phyloP scores from a whole-genome alignment of 2,113 vertebrate species.

The Brachionichthys hirsutus region DNA sequence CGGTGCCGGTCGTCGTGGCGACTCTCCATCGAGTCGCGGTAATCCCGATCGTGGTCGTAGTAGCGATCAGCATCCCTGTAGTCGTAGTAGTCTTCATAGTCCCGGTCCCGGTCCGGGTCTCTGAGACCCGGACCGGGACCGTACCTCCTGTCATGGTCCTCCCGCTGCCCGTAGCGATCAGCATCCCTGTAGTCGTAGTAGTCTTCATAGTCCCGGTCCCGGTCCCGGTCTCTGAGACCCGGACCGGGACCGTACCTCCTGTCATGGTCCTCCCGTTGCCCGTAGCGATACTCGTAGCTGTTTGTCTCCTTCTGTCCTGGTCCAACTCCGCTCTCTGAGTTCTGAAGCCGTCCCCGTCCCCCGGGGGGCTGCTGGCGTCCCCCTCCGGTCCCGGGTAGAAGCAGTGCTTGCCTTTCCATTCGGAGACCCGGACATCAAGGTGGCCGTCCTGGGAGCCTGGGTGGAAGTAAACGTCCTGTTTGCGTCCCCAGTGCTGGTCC shows the following conservation, averaged over 20 bases:
- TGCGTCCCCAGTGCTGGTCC: constrained; percentile 51
- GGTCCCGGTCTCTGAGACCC: too few species aligned
- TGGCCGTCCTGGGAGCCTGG: constrained; percentile 73
- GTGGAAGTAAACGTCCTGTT: constrained; percentile 68
- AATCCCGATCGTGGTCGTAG: constrained; percentile 33
- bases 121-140: not conserved
- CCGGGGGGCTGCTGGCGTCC: constrained; percentile 42
- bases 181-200: too few species aligned
- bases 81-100: constrained; percentile 38
- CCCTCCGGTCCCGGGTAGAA: constrained; percentile 75
- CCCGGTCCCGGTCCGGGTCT: constrained; percentile 39
- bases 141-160: constrained; percentile 51
- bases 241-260: constrained; percentile 23
- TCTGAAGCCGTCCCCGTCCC: constrained; percentile 37
- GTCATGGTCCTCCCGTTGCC: constrained; percentile 53
- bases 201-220: too few species aligned
- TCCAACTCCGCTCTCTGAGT: constrained; percentile 48
- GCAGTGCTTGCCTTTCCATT: constrained; percentile 70
- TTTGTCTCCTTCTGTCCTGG: constrained; percentile 39
- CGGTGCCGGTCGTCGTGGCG: constrained; percentile 18
- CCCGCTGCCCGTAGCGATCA: constrained; percentile 48
- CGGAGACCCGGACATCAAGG: constrained; percentile 68
- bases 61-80: constrained; percentile 40
- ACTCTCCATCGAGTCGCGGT: not conserved
- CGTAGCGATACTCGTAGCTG: constrained; percentile 46